phyloP scores from a whole-genome alignment of 2,113 vertebrate species.

The Corythaixoides concolor region DNA sequence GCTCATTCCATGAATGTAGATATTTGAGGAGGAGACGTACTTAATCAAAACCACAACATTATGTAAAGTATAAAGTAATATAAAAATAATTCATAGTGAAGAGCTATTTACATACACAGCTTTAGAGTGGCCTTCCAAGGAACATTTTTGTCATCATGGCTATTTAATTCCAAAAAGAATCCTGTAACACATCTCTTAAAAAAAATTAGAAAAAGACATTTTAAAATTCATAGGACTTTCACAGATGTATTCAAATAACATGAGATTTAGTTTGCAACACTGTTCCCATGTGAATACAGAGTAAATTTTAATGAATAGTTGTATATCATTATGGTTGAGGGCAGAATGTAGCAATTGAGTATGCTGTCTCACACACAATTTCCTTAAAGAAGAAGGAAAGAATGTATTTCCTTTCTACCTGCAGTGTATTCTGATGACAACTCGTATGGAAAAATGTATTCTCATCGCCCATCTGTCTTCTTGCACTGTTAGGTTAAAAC shows the following conservation, averaged over 20 bases:
- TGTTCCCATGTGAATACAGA: background rate
- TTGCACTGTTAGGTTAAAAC: background rate
- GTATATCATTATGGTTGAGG: background rate
- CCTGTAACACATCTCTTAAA: background rate
- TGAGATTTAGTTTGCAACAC: background rate
- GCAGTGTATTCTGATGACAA: background rate
- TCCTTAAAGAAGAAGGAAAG: background rate
- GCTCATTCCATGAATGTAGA: background rate
- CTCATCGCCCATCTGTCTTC: background rate
- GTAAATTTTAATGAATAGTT: background rate
- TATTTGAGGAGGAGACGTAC: fast-evolving
- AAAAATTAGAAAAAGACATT: background rate
- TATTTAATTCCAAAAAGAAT: background rate
- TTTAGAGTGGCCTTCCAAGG: background rate
- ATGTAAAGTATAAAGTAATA: background rate
- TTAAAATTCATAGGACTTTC: background rate
- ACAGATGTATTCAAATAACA: background rate
- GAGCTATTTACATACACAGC: background rate
- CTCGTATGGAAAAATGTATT: background rate
- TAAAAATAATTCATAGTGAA: background rate
- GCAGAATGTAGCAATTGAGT: background rate
- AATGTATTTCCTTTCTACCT: slow-evolving; percentile 16
- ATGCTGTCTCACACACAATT: background rate
- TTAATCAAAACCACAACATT: background rate
- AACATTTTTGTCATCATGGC: background rate